These are phyloP conservation scores for Enteromius paludinosus DNA, from an alignment of 2,797 vertebrate species.

Conservation along the genomic window DNA sequence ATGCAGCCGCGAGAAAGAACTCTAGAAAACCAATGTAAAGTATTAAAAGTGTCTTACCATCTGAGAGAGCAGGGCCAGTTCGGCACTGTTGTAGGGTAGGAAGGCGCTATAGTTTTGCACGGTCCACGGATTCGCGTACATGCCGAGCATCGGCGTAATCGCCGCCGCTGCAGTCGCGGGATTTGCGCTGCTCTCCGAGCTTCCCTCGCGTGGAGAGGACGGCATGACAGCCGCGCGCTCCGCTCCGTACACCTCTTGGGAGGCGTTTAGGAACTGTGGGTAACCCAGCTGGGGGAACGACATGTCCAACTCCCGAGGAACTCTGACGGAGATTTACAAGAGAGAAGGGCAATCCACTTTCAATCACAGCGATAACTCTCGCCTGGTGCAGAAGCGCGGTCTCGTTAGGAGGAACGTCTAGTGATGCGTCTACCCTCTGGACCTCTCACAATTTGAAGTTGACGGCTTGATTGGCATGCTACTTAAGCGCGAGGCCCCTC, in stretches of 20 bases:
- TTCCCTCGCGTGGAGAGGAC: slow-evolving; percentile 84
- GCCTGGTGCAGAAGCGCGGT: slow-evolving; percentile 80
- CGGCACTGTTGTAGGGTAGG: slow-evolving; percentile 92
- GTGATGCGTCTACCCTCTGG: slow-evolving; percentile 90
- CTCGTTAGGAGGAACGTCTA: slow-evolving; percentile 90
- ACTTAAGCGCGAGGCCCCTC: slow-evolving; percentile 92
- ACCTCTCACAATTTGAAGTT: slow-evolving; percentile 95
- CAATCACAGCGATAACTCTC: slow-evolving; percentile 70
- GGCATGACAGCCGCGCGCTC: slow-evolving; percentile 86
- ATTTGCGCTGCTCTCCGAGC: slow-evolving; percentile 81
- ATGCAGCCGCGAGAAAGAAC: neutral
- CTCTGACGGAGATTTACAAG: slow-evolving; percentile 61
- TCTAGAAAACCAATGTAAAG: neutral
- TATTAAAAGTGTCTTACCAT: slow-evolving; percentile 83
- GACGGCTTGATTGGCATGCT: slow-evolving; percentile 98
- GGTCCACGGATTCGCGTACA: slow-evolving; percentile 93
- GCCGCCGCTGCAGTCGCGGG: slow-evolving; percentile 84
- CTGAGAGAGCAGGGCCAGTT: slow-evolving; percentile 93
- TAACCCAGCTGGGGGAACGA: slow-evolving; percentile 97
- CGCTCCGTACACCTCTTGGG: slow-evolving; percentile 87
- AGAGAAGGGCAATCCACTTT: slow-evolving; percentile 65
- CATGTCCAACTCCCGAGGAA: slow-evolving; percentile 81
- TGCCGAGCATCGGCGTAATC: slow-evolving; percentile 92
- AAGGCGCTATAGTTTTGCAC: slow-evolving; percentile 95
- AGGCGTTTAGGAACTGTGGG: slow-evolving; percentile 90